These are phyloP conservation scores for Paramisgurnus dabryanus DNA, from an alignment of 2,113 vertebrate species.

Conservation along the genomic window DNA sequence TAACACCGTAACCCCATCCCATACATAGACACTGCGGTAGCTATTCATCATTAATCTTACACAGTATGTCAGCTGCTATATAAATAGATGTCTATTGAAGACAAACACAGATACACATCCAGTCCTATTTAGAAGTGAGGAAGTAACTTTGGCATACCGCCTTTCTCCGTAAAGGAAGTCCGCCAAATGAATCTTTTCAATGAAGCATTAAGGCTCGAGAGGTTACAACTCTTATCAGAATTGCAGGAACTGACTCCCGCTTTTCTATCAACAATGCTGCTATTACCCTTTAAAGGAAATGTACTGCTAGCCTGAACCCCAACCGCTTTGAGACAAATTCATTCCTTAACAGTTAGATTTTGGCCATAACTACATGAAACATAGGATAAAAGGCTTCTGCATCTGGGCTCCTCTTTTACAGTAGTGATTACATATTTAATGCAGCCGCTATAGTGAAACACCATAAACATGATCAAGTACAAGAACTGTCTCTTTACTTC, in stretches of 20 bases:
- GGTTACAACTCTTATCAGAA: constrained; percentile 36
- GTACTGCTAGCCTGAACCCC: not conserved
- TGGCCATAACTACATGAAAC: not conserved
- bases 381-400: too few species aligned
- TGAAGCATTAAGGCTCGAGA: not conserved
- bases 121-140: constrained; percentile 5
- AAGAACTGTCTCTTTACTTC: too few species aligned
- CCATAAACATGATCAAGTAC: not conserved
- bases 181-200: constrained; percentile 18
- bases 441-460: constrained; percentile 17
- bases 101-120: not conserved
- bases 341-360: constrained; percentile 14
- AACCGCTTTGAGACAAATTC: not conserved
- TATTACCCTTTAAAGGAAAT: constrained; percentile 27
- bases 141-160: not conserved
- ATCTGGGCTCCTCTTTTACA: too few species aligned
- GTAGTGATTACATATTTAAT: not conserved
- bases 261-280: constrained; percentile 28
- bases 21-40: not conserved
- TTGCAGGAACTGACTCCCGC: constrained; percentile 12
- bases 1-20: constrained; percentile 21
- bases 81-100: constrained; percentile 17
- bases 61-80: not conserved
- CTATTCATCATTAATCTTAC: constrained; percentile 24
- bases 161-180: constrained; percentile 20